A percentile compares a stretch with the other conserved stretches of the same genome.
Evolutionary conservation across 2,888 invertebrate genomes (phyloP).

Genomic region (Drosophila hamatofila): DNA sequence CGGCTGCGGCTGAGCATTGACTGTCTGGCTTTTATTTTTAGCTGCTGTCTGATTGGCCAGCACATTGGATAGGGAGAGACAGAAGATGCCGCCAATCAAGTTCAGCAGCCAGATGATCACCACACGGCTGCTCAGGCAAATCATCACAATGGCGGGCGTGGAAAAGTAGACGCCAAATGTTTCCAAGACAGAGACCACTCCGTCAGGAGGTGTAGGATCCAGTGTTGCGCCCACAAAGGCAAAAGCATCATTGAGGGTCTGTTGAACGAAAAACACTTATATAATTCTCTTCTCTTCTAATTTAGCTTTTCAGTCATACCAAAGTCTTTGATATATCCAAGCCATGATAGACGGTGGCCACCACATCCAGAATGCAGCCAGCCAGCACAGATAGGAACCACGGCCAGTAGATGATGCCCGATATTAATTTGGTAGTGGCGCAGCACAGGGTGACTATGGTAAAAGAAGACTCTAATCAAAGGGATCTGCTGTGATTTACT

Average conservation of each 20-base stretch:
- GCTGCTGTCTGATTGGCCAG: conserved; percentile 63
- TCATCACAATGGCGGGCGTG: conserved; percentile 85
- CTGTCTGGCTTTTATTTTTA: not conserved
- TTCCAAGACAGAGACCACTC: conserved; percentile 39
- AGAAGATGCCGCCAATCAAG: conserved; percentile 83
- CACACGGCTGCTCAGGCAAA: conserved; percentile 86
- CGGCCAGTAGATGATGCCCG: conserved; percentile 82
- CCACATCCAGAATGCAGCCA: conserved; percentile 84
- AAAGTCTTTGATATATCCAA: conserved; percentile 83
- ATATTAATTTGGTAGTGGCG: conserved; percentile 71
- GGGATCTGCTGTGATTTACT: not conserved
- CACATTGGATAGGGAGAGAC: conserved; percentile 75
- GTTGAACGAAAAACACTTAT: not conserved
- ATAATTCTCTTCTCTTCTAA: not conserved
- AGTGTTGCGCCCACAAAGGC: conserved; percentile 41
- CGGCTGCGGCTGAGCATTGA: conserved; percentile 31
- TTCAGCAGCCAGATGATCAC: conserved; percentile 86
- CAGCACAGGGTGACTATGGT: conserved; percentile 76
- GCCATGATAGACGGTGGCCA: conserved; percentile 85
- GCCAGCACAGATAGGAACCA: conserved; percentile 84
- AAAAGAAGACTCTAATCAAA: not conserved
- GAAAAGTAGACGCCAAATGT: conserved; percentile 77
- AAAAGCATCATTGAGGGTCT: conserved; percentile 52
- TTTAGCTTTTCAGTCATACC: conserved; percentile 69
- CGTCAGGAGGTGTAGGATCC: conserved; percentile 9